Evolutionary conservation across 2,888 invertebrate species (phyloP).

Genomic region (Nasonia oneida): DNA sequence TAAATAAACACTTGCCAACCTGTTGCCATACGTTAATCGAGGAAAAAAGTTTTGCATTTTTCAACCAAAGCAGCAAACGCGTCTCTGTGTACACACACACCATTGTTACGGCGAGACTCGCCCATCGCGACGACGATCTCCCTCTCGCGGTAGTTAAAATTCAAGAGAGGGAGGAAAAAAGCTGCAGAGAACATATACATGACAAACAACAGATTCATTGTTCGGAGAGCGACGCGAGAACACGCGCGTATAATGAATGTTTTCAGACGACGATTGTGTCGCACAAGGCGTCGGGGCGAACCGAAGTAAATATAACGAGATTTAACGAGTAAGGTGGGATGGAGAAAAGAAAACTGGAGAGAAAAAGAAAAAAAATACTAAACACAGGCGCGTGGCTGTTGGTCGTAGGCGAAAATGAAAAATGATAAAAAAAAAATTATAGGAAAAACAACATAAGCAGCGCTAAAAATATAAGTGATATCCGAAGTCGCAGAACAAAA

Average conservation of each 20-base stretch:
- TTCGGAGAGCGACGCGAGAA: neutral
- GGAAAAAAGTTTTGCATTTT: constrained; percentile 41
- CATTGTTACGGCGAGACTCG: neutral
- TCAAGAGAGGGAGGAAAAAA: neutral
- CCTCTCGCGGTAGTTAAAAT: constrained; percentile 12
- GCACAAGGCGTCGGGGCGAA: neutral
- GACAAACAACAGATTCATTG: constrained; percentile 3
- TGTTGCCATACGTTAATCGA: constrained; percentile 42
- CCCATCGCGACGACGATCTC: neutral
- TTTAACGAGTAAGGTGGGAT: neutral
- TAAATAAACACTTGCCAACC: constrained; percentile 42
- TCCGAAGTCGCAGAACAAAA: constrained; percentile 36
- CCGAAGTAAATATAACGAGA: neutral
- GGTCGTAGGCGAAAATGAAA: constrained; percentile 25
- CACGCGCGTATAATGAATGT: neutral
- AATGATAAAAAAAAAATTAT: constrained; percentile 32
- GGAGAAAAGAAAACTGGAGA: neutral
- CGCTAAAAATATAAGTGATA: constrained; percentile 57
- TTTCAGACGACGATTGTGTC: neutral
- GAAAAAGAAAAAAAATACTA: neutral
- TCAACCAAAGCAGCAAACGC: constrained; percentile 21
- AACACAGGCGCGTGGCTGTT: neutral
- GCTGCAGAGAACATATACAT: neutral
- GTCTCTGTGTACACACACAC: neutral
- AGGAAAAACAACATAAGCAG: constrained; percentile 47